Evolutionary conservation across 2,113 vertebrate species (phyloP), one percentile per base, ranked within the genome.

Genomic region (Genyomyrus donnyi): DNA sequence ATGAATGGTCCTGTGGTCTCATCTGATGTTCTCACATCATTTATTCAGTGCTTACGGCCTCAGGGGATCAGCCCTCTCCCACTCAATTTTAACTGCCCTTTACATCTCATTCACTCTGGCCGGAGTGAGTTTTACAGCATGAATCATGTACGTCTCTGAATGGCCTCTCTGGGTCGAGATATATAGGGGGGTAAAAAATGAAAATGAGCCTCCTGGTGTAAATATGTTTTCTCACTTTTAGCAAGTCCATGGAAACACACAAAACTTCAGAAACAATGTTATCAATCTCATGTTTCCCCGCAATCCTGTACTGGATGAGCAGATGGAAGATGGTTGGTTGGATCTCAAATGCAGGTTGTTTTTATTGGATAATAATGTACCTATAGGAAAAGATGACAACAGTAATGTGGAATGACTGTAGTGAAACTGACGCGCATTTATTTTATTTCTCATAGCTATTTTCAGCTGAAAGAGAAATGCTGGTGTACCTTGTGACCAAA

Each of bases 41-140:
- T 92, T 93, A 93, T 93, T 89, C 93, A 91, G 93, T 89, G 92
- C 90, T 89, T 70, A 48, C 42, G 89, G 88, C 92, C 91, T 92
- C 90, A 58, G 89, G 91, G 87, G 91, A 89, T 87, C 87, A 10
- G 15, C 46, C 91, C 83, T 91, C 39, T 95, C 70, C 31, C 91
- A 92, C 93, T 95, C 95, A 93, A 90, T 94, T 94, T 95, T 92
- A 90, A 91, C 91, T 92, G 62, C 86, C 85, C 66, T 66, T 52
- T 87, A 31, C 46, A 45, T 74, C 66, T 70, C 85, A 50, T 87
- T 74, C 89, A 90, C 46, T 93, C 89, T 91, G 92, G 90, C 93
- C 92, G 90, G 93, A 93, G 94, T 92, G 87, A 89, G 92, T 90
- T 88, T 90, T 89, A 52, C 89, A 85, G 89, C 89, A 93, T 94